phyloP scores from a whole-genome alignment of 2,113 vertebrate genomes.

The Larimichthys crocea region DNA sequence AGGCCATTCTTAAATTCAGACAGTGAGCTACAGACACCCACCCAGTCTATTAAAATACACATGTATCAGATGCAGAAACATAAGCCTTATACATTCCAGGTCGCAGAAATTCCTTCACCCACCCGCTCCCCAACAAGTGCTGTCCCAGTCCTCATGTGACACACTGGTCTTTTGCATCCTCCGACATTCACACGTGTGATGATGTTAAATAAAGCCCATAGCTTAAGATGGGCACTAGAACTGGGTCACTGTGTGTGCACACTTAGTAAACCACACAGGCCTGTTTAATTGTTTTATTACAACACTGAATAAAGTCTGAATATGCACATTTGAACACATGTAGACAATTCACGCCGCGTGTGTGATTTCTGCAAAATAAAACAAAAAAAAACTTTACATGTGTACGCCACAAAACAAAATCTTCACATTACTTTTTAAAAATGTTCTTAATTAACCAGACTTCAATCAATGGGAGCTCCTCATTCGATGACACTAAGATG shows the following conservation, averaged over 20 bases:
- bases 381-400: background rate
- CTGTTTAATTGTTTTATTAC: conserved; percentile 58
- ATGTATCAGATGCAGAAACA: background rate
- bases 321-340: conserved; percentile 17
- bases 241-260: background rate
- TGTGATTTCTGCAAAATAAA: background rate
- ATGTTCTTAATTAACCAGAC: conserved; percentile 3
- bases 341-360: background rate
- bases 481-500: conserved; percentile 24
- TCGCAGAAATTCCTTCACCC: background rate
- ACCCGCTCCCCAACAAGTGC: background rate
- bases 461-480: conserved; percentile 5
- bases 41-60: background rate
- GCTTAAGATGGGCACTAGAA: background rate
- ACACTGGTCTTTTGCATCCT: background rate
- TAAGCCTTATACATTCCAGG: background rate
- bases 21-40: background rate
- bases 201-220: background rate
- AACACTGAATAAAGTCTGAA: conserved; percentile 30
- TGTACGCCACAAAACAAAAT: background rate
- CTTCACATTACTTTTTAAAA: conserved; percentile 22
- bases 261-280: background rate
- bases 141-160: background rate
- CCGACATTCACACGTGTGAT: background rate
- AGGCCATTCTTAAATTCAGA: background rate